Conservation (phyloP, 2,888 invertebrate species). For the Dromius quadrimaculatus region DNA sequence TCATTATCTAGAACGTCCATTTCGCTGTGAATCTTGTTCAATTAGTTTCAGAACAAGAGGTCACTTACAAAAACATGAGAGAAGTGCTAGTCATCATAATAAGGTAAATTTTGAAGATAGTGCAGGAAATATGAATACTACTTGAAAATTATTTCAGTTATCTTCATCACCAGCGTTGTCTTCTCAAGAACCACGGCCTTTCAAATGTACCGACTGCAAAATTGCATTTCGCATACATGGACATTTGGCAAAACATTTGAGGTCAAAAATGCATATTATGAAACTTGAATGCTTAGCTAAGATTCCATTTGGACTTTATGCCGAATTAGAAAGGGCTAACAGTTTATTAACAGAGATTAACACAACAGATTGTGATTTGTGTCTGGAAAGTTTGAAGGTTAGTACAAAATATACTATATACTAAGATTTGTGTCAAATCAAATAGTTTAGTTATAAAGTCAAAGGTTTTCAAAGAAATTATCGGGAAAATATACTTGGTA, state of each 20-base stretch:
- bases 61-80: slow-evolving; percentile 92
- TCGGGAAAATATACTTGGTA: too few relatives aligned
- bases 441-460: too few relatives aligned
- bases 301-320: slow-evolving; percentile 93
- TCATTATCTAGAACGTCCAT: slow-evolving; percentile 94
- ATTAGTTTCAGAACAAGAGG: slow-evolving; percentile 92
- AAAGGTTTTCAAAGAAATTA: too few relatives aligned
- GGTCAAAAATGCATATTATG: slow-evolving; percentile 96
- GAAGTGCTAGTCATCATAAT: slow-evolving; percentile 91
- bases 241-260: slow-evolving; percentile 95
- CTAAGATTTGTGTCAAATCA: too few relatives aligned
- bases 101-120: slow-evolving; percentile 72
- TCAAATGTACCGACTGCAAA: slow-evolving; percentile 95
- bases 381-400: slow-evolving; percentile 86
- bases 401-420: too few relatives aligned
- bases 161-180: slow-evolving; percentile 75
- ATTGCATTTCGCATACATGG: slow-evolving; percentile 97
- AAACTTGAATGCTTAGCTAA: slow-evolving; percentile 92
- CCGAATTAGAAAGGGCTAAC: slow-evolving; percentile 91
- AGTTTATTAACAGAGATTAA: slow-evolving; percentile 94
- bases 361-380: slow-evolving; percentile 96
- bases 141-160: slow-evolving; percentile 58
- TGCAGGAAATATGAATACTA: not conserved
- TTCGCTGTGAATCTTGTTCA: slow-evolving; percentile 91
- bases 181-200: slow-evolving; percentile 93